These are phyloP conservation scores for Vanessa cardui DNA, from an alignment of 2,888 invertebrate genomes.

Conservation along the genomic window DNA sequence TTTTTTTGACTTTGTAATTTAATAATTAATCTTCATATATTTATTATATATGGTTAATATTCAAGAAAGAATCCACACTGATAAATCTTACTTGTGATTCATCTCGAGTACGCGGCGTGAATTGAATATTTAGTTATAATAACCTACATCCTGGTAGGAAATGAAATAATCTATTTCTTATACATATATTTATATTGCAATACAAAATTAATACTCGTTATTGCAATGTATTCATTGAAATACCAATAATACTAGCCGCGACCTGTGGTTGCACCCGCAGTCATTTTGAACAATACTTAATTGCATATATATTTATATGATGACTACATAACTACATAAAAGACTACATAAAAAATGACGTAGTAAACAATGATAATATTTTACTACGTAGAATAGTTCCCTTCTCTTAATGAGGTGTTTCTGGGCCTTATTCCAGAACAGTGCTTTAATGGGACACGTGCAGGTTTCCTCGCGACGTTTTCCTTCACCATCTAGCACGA, in stretches of 20 bases:
- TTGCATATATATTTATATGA: too few relatives aligned
- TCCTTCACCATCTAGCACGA: too few relatives aligned
- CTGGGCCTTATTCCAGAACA: too few relatives aligned
- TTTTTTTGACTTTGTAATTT: slow-evolving; percentile 1
- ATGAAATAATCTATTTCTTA: slow-evolving; percentile 35
- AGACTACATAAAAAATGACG: too few relatives aligned
- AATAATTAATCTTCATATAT: slow-evolving; percentile 22
- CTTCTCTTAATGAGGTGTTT: too few relatives aligned
- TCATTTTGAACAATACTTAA: too few relatives aligned
- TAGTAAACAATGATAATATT: too few relatives aligned
- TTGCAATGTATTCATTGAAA: background rate
- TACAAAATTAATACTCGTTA: background rate
- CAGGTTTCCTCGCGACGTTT: too few relatives aligned
- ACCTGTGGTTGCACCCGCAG: too few relatives aligned
- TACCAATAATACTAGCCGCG: background rate
- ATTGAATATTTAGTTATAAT: slow-evolving; percentile 40
- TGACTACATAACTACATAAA: too few relatives aligned
- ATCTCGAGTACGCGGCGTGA: slow-evolving; percentile 38
- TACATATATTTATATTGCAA: slow-evolving; percentile 7
- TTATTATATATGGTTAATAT: slow-evolving; percentile 30
- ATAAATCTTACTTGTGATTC: slow-evolving; percentile 41
- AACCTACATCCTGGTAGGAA: slow-evolving; percentile 44
- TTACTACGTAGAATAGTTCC: too few relatives aligned
- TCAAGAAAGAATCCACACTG: slow-evolving; percentile 33
- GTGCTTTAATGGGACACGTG: too few relatives aligned